Evolutionary conservation across 1,140 invertebrate species (phyloP), one percentile per base, ranked within the genome.

Genomic region (Manduca sexta): DNA sequence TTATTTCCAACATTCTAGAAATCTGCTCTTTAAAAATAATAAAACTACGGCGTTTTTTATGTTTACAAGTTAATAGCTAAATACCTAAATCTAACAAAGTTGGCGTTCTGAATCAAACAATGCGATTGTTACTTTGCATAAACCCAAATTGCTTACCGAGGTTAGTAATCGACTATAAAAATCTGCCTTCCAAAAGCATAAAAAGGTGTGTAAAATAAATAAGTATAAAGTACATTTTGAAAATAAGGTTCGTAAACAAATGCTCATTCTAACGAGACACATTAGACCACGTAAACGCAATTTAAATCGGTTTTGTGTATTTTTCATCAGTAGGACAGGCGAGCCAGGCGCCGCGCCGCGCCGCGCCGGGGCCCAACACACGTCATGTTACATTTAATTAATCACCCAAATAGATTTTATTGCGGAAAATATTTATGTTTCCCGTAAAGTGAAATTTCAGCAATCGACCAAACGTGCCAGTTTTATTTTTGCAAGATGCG

Each of bases 351-450:
- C 18, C 21, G 41, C 35, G 8, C 16, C 10, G 16, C 10, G 16
- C 41, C 11, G 41, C 17, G 39, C 39, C 30, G 11, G 34, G n/a
- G n/a, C n/a, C 11, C 41, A 62, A 69, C 66, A 63, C 60, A 68
- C 56, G 56, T 60, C 62, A 63, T 58, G 56, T 50, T 65, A 56
- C 54, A 66, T 67, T 65, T 68, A 66, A 72, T 74, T 76, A 76
- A 72, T 71, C 64, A 69, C 52, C 52, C 48, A 45, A 55, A 55
- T 49, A 55, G 52, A 49, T 49, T 55, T 55, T 78, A 75, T 74
- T 71, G 58, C 67, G 49, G 60, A 56, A 78, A 78, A 74, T 74
- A 74, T 78, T 78, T 74, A 74, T 64, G 64, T 71, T 68, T 55
- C 52, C 56, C 55, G 56, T 43, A 60, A 68, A 69, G 64, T 56